Conservation (phyloP, 2,888 invertebrate genomes). For the Temnothorax unifasciatus region DNA sequence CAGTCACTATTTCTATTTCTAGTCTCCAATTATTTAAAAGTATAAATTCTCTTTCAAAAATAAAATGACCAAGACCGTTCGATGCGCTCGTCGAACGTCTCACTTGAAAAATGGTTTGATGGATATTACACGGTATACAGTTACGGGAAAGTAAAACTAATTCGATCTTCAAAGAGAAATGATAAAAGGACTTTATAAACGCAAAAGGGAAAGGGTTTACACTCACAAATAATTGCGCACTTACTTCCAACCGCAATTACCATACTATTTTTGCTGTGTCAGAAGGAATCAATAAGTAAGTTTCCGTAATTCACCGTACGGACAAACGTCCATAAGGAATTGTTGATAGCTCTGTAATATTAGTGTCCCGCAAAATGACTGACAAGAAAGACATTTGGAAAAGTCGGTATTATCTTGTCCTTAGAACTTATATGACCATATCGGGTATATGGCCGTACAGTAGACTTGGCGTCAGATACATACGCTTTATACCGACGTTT, state of each 20-base stretch:
- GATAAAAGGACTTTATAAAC: conserved; percentile 8
- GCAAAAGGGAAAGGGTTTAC: neutral
- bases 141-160: neutral
- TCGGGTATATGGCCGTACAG: conserved; percentile 34
- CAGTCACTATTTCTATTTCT: neutral
- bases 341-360: conserved; percentile 2
- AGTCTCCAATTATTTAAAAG: neutral
- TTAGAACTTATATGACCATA: conserved; percentile 28
- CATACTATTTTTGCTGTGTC: neutral
- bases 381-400: conserved; percentile 38
- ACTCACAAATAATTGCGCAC: conserved; percentile 12
- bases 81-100: neutral
- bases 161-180: conserved; percentile 13
- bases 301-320: neutral
- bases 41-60: neutral
- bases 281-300: conserved; percentile 37
- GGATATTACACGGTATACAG: neutral
- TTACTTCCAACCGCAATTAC: neutral
- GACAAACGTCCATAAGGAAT: conserved; percentile 20
- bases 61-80: neutral
- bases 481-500: conserved; percentile 30
- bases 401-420: conserved; percentile 12
- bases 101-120: neutral
- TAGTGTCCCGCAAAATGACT: conserved; percentile 12
- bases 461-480: conserved; percentile 14